Percentiles rank a stretch among this genome's conserved stretches.
phyloP scores from a whole-genome alignment of 2,888 invertebrate genomes.

The Aspidiotus rigidus region DNA sequence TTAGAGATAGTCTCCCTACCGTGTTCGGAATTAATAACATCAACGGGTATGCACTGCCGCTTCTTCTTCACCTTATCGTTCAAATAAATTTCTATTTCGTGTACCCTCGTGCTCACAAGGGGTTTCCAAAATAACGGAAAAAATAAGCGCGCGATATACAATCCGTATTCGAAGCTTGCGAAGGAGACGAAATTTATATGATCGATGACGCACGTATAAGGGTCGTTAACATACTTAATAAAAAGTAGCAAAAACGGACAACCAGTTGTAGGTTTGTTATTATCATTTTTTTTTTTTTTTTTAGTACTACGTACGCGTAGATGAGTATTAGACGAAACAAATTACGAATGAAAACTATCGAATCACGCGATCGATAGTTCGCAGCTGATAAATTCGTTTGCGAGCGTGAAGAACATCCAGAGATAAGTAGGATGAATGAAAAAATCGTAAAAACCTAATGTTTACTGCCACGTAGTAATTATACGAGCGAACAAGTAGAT shows the following conservation, averaged over 20 bases:
- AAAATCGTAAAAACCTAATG: not conserved
- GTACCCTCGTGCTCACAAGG: slow-evolving; percentile 19
- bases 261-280: not conserved
- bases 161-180: not conserved
- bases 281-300: too few species aligned
- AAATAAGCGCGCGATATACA: not conserved
- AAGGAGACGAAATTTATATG: slow-evolving; percentile 4
- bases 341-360: not conserved
- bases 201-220: not conserved
- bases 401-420: not conserved
- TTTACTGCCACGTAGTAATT: not conserved
- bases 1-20: slow-evolving; percentile 34
- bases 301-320: too few species aligned
- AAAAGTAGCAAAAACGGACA: not conserved
- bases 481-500: not conserved
- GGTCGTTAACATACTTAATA: not conserved
- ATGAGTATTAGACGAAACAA: too few species aligned
- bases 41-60: slow-evolving; percentile 20
- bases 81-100: slow-evolving; percentile 34
- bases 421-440: not conserved
- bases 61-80: not conserved
- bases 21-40: slow-evolving; percentile 33
- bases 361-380: slow-evolving; percentile 2
- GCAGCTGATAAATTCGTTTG: not conserved
- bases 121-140: slow-evolving; percentile 15